A percentile compares a stretch with the other conserved stretches of the same genome.
phyloP scores from a whole-genome alignment of 1,140 invertebrate genomes.

The Hirudo medicinalis region DNA sequence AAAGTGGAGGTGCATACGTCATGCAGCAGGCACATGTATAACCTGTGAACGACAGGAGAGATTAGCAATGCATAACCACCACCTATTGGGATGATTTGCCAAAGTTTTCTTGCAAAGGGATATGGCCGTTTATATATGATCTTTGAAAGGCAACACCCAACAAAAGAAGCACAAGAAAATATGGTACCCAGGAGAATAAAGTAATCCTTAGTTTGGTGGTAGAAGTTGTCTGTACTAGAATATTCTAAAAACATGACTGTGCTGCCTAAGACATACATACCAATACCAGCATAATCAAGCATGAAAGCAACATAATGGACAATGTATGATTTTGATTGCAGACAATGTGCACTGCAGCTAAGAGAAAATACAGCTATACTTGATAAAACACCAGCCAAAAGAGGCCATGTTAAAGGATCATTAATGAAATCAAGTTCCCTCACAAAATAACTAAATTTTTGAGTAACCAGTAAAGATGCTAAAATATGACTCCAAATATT shows the following conservation, averaged over 20 bases:
- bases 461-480: conserved; percentile 26
- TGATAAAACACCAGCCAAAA: conserved; percentile 31
- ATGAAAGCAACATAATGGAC: conserved; percentile 38
- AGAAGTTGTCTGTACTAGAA: conserved; percentile 25
- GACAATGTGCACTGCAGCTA: conserved; percentile 35
- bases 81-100: conserved; percentile 34
- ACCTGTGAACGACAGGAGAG: conserved; percentile 32
- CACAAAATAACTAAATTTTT: conserved; percentile 23
- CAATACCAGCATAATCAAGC: conserved; percentile 39
- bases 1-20: conserved; percentile 30
- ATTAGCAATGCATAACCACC: conserved; percentile 35
- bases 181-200: conserved; percentile 30
- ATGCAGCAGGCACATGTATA: conserved; percentile 25
- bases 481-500: conserved; percentile 38
- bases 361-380: conserved; percentile 34
- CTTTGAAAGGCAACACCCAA: conserved; percentile 26
- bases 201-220: conserved; percentile 7
- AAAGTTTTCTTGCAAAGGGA: conserved; percentile 34
- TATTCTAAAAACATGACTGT: conserved; percentile 36
- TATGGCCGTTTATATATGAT: conserved; percentile 33
- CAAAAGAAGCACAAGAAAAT: conserved; percentile 29
- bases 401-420: conserved; percentile 37
- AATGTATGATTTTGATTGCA: conserved; percentile 34
- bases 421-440: conserved; percentile 31
- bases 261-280: conserved; percentile 37